Conservation (phyloP, 37 sponge, comb jelly and placozoan genomes). For the Bolinopsis microptera region DNA sequence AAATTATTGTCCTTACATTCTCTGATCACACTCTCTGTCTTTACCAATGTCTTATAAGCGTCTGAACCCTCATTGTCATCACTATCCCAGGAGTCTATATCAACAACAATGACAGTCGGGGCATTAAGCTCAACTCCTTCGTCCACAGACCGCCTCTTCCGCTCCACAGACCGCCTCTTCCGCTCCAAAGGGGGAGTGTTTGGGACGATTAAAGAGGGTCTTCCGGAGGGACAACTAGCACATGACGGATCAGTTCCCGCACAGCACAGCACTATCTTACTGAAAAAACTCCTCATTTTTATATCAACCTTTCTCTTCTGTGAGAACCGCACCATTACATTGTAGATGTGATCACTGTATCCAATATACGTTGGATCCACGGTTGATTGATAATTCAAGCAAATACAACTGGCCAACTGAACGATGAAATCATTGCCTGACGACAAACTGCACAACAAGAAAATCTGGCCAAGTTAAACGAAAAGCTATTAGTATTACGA, state of each 20-base stretch:
- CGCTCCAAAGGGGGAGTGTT: background rate
- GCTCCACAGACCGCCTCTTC: background rate
- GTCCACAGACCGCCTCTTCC: background rate
- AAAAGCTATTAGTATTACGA: background rate
- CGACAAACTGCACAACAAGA: background rate
- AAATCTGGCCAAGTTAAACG: background rate
- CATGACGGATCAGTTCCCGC: background rate
- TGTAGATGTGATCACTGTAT: no score
- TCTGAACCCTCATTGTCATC: background rate
- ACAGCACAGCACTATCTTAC: background rate
- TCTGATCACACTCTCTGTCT: background rate
- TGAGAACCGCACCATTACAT: no score
- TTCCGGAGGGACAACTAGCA: background rate
- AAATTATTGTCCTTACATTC: background rate
- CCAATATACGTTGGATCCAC: no score
- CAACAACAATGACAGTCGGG: background rate
- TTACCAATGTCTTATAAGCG: background rate
- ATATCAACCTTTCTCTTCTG: no score
- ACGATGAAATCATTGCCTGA: background rate
- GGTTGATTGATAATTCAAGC: background rate
- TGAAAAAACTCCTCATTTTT: background rate
- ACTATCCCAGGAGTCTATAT: background rate
- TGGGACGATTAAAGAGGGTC: background rate
- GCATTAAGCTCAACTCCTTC: background rate
- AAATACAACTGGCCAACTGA: background rate